Base-by-base conservation (phyloP, 64 coral and sea anemone genomes). In the Hydrozoanthus tunicans region DNA sequence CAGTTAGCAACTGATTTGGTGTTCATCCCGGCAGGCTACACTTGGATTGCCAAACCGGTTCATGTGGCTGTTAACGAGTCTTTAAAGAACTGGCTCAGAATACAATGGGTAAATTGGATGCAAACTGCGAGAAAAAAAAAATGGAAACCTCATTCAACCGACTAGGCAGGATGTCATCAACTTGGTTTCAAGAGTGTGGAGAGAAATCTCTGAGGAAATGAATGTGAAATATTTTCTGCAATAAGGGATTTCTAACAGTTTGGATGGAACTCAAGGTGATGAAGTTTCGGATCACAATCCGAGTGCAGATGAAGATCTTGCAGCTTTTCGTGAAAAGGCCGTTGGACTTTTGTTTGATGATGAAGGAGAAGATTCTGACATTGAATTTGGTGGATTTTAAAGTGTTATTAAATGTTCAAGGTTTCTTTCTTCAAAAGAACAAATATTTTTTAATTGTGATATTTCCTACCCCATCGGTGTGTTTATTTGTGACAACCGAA, bases 61-160 rank as follows among this genome's bases (percentile, higher is more conserved):
- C 12, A 79, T 6, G 75, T 77, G 12, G 51, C 75, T 51, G 7
- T 77, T 5, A 77, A 77, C 74, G 53, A 77, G 51, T 10, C 53
- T 53, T 79, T 58, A 13, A 58, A 79, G 77, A 54, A 57, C 77
- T 58, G 77, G 11, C 77, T 58, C 13, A 58, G 53, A 79, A 79
- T 4, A 57, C 77, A 58, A 20, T 80, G 57, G n/a, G 78, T 80
- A 5, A n/a, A 80, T 26, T 61, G 57, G 78, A 80, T 61, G 78
- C 56, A 80, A 80, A 80, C 78, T 80, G 56, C 58, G 4, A 80
- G 6, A n/a, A 61, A 56, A 80, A 80, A 80, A 26, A 20, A 80
- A 80, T 6, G 3, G 78, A 80, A 80, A 80, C 24, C 56, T 80
- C 0, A 79, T n/a, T 53, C 77, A 56, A 54, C 77, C 14, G 53